These are phyloP conservation scores for Pelecanoides urinatrix DNA, from an alignment of 2,113 vertebrate genomes.

Conservation along the genomic window DNA sequence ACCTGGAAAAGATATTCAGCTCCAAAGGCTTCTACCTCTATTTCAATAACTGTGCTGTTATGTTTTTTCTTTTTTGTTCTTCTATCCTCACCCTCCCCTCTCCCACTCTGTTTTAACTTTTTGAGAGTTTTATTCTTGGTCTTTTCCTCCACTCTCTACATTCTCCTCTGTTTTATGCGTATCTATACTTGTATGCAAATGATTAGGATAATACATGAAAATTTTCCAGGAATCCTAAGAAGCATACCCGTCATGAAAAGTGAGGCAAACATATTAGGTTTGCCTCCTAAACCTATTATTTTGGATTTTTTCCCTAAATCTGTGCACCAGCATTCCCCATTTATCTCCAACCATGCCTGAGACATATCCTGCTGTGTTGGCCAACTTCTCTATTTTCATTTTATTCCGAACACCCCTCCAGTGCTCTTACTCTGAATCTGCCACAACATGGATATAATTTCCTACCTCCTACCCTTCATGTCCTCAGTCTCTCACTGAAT, in stretches of 20 bases:
- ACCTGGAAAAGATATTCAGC: not conserved
- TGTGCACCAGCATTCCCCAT: not conserved
- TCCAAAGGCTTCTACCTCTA: not conserved
- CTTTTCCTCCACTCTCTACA: not conserved
- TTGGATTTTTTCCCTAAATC: not conserved
- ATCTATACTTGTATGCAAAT: not conserved
- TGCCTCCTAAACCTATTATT: not conserved
- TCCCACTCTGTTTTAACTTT: not conserved
- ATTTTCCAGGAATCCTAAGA: not conserved
- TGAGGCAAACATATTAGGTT: not conserved
- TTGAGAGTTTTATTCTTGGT: not conserved
- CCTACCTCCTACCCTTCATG: not conserved
- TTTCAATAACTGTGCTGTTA: not conserved
- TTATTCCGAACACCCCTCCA: not conserved
- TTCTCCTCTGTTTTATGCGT: not conserved
- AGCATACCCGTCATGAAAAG: not conserved
- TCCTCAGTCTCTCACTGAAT: not conserved
- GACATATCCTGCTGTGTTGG: not conserved
- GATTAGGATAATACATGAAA: not conserved
- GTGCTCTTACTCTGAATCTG: not conserved
- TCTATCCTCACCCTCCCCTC: not conserved
- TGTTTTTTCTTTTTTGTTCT: not conserved
- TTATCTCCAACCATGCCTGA: not conserved
- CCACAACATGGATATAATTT: not conserved
- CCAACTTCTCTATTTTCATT: not conserved